Conservation (phyloP, 2,888 invertebrate species). For the Caenorhabditis drosophilae region DNA sequence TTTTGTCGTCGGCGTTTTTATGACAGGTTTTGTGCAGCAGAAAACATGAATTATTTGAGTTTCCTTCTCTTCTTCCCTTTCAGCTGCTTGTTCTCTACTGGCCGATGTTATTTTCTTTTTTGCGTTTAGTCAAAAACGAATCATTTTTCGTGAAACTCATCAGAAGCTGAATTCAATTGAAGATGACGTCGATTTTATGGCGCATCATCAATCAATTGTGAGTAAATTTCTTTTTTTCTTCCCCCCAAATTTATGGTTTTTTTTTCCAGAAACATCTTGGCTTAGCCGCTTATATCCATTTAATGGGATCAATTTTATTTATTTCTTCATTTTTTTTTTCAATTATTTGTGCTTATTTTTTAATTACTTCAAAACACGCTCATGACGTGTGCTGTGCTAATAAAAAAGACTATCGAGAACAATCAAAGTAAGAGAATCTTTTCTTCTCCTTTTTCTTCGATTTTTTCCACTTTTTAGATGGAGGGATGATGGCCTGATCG, state of each 20-base stretch:
- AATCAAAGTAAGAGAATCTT: slow-evolving; percentile 19
- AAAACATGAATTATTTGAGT: too few relatives aligned
- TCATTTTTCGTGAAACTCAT: slow-evolving; percentile 2
- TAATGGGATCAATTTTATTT: slow-evolving; percentile 36
- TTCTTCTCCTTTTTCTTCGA: not conserved
- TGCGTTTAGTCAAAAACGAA: slow-evolving; percentile 36
- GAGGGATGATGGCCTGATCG: slow-evolving; percentile 22
- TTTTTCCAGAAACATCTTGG: slow-evolving; percentile 41
- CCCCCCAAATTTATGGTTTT: not conserved
- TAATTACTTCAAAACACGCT: slow-evolving; percentile 38
- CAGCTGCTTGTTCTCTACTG: slow-evolving; percentile 49
- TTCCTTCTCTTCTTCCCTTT: too few relatives aligned
- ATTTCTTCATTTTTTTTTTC: slow-evolving; percentile 43
- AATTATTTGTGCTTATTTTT: slow-evolving; percentile 49
- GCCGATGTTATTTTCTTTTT: slow-evolving; percentile 49
- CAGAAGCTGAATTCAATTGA: not conserved
- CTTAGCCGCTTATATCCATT: slow-evolving; percentile 41
- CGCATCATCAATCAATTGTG: slow-evolving; percentile 14
- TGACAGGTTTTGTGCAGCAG: slow-evolving; percentile 42
- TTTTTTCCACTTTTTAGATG: slow-evolving; percentile 14
- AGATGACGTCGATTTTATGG: not conserved
- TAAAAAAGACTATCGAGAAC: slow-evolving; percentile 37
- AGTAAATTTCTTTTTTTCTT: not conserved
- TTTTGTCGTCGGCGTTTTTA: slow-evolving; percentile 54
- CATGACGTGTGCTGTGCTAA: slow-evolving; percentile 43